Base-by-base conservation (phyloP, 2,113 vertebrate genomes). In the Opisthocomus hoazin region DNA sequence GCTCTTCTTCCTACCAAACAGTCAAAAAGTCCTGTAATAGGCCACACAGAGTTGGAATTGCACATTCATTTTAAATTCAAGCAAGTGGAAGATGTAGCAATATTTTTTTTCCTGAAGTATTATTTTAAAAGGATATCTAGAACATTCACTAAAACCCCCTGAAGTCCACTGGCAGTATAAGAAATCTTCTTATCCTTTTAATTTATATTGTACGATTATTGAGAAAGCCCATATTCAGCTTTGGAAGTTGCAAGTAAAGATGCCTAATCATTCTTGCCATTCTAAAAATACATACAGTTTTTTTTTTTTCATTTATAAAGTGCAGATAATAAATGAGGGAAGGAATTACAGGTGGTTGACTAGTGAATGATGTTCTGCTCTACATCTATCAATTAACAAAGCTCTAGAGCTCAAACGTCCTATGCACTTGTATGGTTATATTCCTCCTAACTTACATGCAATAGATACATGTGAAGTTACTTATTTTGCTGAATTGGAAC, bases 211-310 rank as follows among this genome's bases (percentile, higher is more conserved):
- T 27, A 29, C 17, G 29, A 57, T 56, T 45, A 73, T 15, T 56
- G 17, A 69, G 50, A 66, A 86, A 69, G 17, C 11, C 23, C 36
- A 77, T 5, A 56, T 69, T 46, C 19, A 27, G 12, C 41, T 83
- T 29, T 34, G 15, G 34, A 78, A 90, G 23, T 30, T 71, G 7
- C n/a, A 80, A 43, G n/a, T 29, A n/a, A 46, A 63, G 41, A 76
- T 39, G 18, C 3, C 22, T 41, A 48, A 45, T 30, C 26, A 57
- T 0, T 0, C 12, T 29, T 34, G 22, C 8, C 29, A 48, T 61
- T 77, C 68, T 69, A 18, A 61, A 91, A 91, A 69, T 51, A 46
- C 11, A 64, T 9, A 36, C 5, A 75, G 15, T 1, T 32, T 19
- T 54, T 56, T 50, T 48, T 64, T 50, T 69, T 50, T 5, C 30